Conservation (phyloP, 1,140 invertebrate species). For the Penaeus japonicus region DNA sequence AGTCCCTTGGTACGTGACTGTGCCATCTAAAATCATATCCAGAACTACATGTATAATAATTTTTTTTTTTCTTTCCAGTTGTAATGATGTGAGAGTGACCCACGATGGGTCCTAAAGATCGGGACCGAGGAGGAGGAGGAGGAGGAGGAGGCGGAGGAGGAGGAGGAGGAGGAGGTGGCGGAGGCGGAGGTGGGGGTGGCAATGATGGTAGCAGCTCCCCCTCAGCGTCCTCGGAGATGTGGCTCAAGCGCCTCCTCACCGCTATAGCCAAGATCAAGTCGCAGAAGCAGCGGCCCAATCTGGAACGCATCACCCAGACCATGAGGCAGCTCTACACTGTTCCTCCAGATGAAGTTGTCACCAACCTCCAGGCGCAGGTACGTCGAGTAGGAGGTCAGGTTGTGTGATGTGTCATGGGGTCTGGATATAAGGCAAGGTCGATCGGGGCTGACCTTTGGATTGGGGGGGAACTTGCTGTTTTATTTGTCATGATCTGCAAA, state of each 20-base stretch:
- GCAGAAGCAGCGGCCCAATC: slow-evolving; percentile 91
- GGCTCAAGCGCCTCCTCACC: slow-evolving; percentile 89
- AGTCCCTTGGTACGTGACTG: no score
- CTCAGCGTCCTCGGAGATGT: slow-evolving; percentile 62
- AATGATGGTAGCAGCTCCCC: not conserved
- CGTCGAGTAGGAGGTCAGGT: not conserved
- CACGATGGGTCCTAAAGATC: slow-evolving; percentile 49
- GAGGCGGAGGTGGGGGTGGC: slow-evolving; percentile 17
- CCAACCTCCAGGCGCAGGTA: slow-evolving; percentile 49
- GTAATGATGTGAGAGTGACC: slow-evolving; percentile 47
- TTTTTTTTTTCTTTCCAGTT: slow-evolving; percentile 31
- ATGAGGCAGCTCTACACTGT: slow-evolving; percentile 81
- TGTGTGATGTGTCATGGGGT: no score
- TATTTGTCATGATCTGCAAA: no score
- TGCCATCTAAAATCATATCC: no score
- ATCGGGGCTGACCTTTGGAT: no score
- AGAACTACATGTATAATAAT: no score
- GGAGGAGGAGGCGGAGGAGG: slow-evolving; percentile 13
- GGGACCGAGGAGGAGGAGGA: slow-evolving; percentile 42
- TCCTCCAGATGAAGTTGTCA: slow-evolving; percentile 29
- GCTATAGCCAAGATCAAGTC: slow-evolving; percentile 91
- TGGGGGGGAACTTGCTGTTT: no score
- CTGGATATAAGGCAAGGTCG: no score
- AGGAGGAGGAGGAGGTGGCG: not conserved
- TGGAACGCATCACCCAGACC: slow-evolving; percentile 89